Conservation (phyloP, 1,140 invertebrate genomes). For the Drosophila tristis region DNA sequence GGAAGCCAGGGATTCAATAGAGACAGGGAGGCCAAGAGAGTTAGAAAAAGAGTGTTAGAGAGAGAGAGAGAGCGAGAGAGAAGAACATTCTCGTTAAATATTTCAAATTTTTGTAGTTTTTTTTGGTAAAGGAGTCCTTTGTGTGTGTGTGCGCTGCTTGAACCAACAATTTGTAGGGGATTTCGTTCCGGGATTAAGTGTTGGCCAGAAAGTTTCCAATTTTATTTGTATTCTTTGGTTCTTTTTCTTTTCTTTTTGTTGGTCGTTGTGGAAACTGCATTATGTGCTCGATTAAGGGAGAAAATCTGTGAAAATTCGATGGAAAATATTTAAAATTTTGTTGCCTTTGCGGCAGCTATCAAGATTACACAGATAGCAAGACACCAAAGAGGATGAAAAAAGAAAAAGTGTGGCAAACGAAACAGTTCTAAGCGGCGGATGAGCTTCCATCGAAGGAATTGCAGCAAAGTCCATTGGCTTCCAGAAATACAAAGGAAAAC, state of each 20-base stretch:
- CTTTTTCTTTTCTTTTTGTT: neutral
- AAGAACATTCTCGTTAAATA: slow-evolving; percentile 38
- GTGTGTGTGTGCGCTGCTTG: slow-evolving; percentile 28
- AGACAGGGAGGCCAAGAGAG: slow-evolving; percentile 6
- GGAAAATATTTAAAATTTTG: slow-evolving; percentile 51
- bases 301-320: slow-evolving; percentile 44
- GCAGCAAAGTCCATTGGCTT: no score
- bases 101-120: slow-evolving; percentile 23
- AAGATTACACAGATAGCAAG: slow-evolving; percentile 19
- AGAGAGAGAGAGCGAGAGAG: neutral
- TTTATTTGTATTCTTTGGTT: slow-evolving; percentile 17
- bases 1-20: neutral
- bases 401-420: slow-evolving; percentile 19
- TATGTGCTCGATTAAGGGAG: slow-evolving; percentile 33
- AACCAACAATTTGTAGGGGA: slow-evolving; percentile 48
- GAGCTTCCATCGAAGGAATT: slow-evolving; percentile 24
- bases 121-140: neutral
- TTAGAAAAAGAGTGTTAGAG: neutral
- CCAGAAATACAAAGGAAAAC: no score
- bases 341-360: slow-evolving; percentile 30
- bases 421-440: slow-evolving; percentile 15
- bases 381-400: slow-evolving; percentile 17
- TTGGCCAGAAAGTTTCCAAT: slow-evolving; percentile 53
- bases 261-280: slow-evolving; percentile 34
- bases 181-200: slow-evolving; percentile 48